Base-by-base conservation (phyloP, 2,113 vertebrate species). In the Puffinus mauretanicus region DNA sequence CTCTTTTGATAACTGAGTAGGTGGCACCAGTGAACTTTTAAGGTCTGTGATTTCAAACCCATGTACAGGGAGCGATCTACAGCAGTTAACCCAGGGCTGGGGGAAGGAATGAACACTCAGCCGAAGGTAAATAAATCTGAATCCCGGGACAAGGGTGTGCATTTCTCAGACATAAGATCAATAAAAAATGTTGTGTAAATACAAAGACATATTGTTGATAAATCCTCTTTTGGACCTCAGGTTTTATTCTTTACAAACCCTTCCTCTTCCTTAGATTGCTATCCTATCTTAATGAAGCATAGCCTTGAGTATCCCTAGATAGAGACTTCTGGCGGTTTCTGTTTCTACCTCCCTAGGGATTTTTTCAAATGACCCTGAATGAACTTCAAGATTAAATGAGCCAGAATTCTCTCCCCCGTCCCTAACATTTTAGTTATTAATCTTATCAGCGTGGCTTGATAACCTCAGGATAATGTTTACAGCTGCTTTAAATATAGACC, bases 381-480 rank as follows among this genome's bases (percentile, higher is more conserved):
- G 49, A 96, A 89, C 76, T 92, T 96, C 32, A 95, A 36, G 38
- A 95, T 93, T 64, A 85, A 96, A 80, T 71, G 42, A 89, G 16
- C 7, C 30, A 87, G 44, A 84, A 86, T 54, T 72, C 30, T 78
- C 49, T 86, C 40, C 21, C 18, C 0, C 1, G 44, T 54, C 32
- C 66, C 27, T 30, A 81, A 58, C 25, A 78, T 72, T 80, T 80
- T 42, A 58, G 38, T 88, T 94, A 57, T 42, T 90, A 65, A 81
- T 69, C 38, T 78, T 62, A 67, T 29, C 26, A 57, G 18, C 4
- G 3, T 62, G 42, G 36, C 18, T 66, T 67, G 58, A 82, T 69
- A 58, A 90, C 66, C 44, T 93, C n/a, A 90, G 20, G 19, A 64
- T 42, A 79, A 29, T 79, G 10, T 64, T 73, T 51, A 61, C 19